Conservation (phyloP, 2,113 vertebrate species). For the Stigmatopora nigra region DNA sequence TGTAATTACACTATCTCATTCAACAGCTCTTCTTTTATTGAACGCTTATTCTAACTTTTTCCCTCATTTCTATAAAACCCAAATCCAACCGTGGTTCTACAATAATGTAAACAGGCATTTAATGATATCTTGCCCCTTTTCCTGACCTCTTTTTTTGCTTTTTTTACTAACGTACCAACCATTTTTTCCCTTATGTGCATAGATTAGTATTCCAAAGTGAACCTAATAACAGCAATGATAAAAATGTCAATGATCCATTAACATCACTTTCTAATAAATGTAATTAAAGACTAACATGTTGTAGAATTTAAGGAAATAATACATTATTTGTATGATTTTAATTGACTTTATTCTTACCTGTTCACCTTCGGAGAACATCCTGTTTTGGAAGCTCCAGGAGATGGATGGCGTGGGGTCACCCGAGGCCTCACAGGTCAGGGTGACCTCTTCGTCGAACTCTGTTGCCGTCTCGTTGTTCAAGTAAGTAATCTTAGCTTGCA, state of each 20-base stretch:
- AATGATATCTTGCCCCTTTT: no score
- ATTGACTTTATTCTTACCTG: slow-evolving; percentile 73
- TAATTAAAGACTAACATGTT: background rate
- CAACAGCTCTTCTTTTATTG: background rate
- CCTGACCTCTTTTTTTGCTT: no score
- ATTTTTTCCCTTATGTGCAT: no score
- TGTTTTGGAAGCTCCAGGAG: slow-evolving; percentile 84
- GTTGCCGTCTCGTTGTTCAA: slow-evolving; percentile 89
- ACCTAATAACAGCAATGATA: no score
- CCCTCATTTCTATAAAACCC: no score
- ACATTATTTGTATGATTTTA: background rate
- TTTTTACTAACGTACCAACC: no score
- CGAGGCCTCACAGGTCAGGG: slow-evolving; percentile 88
- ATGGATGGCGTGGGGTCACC: slow-evolving; percentile 94
- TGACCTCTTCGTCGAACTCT: slow-evolving; percentile 89
- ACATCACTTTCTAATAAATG: background rate
- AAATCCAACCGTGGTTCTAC: no score
- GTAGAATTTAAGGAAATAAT: background rate
- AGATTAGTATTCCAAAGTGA: no score
- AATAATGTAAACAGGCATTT: no score
- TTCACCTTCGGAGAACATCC: slow-evolving; percentile 85
- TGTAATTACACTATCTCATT: background rate
- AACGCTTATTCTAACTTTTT: background rate
- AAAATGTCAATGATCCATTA: no score
- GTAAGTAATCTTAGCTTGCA: slow-evolving; percentile 87